Evolutionary conservation across 2,113 vertebrate species (phyloP).

Genomic region (Nibea albiflora): DNA sequence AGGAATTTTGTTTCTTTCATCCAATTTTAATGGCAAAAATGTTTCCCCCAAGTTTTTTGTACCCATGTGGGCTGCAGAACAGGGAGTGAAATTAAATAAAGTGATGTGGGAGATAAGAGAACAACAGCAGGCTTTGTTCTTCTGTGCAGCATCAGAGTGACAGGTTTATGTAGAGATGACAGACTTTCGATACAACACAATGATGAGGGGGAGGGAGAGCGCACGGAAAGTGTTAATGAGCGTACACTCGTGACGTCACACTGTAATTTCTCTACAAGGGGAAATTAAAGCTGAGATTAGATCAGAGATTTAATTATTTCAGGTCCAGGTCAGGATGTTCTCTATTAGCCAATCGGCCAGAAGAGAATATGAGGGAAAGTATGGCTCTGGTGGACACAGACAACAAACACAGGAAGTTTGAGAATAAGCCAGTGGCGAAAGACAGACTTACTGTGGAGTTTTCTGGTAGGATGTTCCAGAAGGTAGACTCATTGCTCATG

Average conservation of each 20-base stretch:
- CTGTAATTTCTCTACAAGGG: constrained; percentile 64
- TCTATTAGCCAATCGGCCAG: constrained; percentile 75
- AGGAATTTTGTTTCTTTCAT: neutral
- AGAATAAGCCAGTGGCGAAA: constrained; percentile 50
- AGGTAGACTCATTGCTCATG: constrained; percentile 93
- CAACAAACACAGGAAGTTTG: constrained; percentile 64
- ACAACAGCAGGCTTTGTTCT: constrained; percentile 18
- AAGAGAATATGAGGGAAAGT: constrained; percentile 53
- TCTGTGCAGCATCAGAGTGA: neutral
- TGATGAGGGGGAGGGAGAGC: neutral
- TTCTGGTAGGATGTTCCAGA: constrained; percentile 91
- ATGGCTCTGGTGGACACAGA: constrained; percentile 47
- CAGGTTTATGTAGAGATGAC: neutral
- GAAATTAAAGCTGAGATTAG: constrained; percentile 81
- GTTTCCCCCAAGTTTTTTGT: neutral
- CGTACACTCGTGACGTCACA: constrained; percentile 53
- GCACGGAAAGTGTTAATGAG: constrained; percentile 61
- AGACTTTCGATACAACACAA: constrained; percentile 8
- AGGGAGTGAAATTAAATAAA: neutral
- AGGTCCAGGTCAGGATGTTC: constrained; percentile 84
- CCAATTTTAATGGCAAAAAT: neutral
- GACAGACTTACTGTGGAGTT: constrained; percentile 89
- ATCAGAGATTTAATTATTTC: constrained; percentile 81
- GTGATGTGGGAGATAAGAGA: constrained; percentile 13
- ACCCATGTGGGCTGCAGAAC: neutral